Evolutionary conservation across 2,113 vertebrate genomes (phyloP).

Genomic region (Rhynchopsitta pachyrhyncha): DNA sequence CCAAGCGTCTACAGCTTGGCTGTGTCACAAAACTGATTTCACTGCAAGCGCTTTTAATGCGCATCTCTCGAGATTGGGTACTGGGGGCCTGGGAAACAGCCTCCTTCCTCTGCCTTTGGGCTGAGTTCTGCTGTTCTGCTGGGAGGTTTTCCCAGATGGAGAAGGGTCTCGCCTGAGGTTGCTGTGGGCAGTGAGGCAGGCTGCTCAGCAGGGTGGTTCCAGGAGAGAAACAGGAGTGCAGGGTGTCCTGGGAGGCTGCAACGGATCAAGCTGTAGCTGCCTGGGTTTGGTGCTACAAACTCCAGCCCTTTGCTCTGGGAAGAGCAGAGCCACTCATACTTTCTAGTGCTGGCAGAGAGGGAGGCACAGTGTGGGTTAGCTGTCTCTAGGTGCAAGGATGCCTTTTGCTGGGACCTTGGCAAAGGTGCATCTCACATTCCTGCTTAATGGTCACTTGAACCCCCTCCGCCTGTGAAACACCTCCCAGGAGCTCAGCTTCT

Average conservation of each 20-base stretch:
- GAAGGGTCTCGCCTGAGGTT: not conserved
- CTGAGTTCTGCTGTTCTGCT: not conserved
- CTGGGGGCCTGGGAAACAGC: not conserved
- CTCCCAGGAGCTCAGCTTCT: not conserved
- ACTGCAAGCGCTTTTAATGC: not conserved
- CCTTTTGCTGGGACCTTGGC: accelerated
- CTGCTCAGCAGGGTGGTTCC: not conserved
- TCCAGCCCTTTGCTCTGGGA: too few relatives aligned
- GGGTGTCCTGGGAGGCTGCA: not conserved
- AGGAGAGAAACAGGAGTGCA: accelerated
- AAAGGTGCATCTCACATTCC: accelerated
- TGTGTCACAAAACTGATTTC: not conserved
- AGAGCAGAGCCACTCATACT: not conserved
- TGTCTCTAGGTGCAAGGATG: accelerated
- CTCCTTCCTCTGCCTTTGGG: not conserved
- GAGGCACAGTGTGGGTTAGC: accelerated
- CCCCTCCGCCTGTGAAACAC: not conserved
- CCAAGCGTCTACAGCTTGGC: not conserved
- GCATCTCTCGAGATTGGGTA: accelerated
- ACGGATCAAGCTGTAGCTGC: not conserved
- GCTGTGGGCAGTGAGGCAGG: not conserved
- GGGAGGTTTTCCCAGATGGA: not conserved
- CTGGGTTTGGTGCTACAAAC: not conserved
- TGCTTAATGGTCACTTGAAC: not conserved
- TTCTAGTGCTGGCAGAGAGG: too few relatives aligned